phyloP scores from a whole-genome alignment of 2,113 vertebrate genomes.

The Hassar affinis region DNA sequence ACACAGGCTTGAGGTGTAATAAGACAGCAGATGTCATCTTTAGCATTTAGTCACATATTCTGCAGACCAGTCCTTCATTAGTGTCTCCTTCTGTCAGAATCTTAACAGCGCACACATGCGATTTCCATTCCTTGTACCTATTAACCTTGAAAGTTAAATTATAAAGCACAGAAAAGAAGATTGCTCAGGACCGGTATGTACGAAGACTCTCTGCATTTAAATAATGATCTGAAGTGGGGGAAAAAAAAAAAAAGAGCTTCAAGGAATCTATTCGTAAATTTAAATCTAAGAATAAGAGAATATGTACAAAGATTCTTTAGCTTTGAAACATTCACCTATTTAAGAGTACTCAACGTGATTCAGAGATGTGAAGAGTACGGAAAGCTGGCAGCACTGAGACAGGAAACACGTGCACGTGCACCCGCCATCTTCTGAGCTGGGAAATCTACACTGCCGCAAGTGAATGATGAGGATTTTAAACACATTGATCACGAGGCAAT shows the following conservation, averaged over 20 bases:
- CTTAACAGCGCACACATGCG: slow-evolving; percentile 5
- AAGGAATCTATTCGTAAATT: neutral
- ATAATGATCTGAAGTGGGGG: neutral
- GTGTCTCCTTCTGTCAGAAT: slow-evolving; percentile 44
- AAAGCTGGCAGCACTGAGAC: neutral
- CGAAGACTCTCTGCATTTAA: neutral
- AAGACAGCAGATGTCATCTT: slow-evolving; percentile 47
- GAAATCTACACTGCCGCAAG: neutral
- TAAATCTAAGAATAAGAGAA: neutral
- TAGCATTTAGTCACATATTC: slow-evolving; percentile 46
- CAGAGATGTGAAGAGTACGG: too few relatives aligned
- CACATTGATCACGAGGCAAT: too few relatives aligned
- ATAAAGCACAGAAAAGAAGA: neutral
- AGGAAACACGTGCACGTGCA: neutral
- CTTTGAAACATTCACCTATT: neutral
- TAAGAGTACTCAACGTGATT: neutral
- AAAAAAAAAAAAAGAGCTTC: neutral
- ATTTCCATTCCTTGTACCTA: slow-evolving; percentile 21
- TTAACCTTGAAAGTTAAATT: neutral
- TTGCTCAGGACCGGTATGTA: neutral
- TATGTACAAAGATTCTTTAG: neutral
- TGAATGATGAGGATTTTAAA: neutral
- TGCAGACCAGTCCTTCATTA: slow-evolving; percentile 43
- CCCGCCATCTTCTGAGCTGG: neutral
- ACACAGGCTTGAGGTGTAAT: slow-evolving; percentile 39